Conservation (phyloP, 2,888 invertebrate genomes). For the Sarcophaga carnaria region DNA sequence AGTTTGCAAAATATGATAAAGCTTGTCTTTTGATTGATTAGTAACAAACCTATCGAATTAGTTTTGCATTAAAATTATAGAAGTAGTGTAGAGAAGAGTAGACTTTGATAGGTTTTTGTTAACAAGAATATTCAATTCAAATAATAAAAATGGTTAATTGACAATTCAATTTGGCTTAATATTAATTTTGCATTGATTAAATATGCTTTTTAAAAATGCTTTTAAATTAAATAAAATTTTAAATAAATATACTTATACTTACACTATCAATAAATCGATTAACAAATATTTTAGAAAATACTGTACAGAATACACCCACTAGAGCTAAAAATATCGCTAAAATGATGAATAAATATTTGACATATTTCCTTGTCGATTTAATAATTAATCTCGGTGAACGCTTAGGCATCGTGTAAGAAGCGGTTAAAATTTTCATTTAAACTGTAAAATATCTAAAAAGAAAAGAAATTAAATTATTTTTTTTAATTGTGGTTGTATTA, state of each 20-base stretch:
- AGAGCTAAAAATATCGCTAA: conserved; percentile 33
- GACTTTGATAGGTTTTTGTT: too few species aligned
- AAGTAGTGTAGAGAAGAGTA: too few species aligned
- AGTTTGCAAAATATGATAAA: too few species aligned
- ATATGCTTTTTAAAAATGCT: too few species aligned
- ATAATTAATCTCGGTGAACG: conserved; percentile 60
- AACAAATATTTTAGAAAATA: conserved; percentile 48
- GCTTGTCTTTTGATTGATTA: too few species aligned
- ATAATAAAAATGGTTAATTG: too few species aligned
- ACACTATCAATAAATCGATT: conserved; percentile 63
- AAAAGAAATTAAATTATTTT: neutral
- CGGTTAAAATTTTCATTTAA: neutral
- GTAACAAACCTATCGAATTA: too few species aligned
- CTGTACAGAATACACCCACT: conserved; percentile 45
- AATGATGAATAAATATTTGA: conserved; percentile 50
- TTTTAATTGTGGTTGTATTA: too few species aligned
- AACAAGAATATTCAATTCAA: too few species aligned
- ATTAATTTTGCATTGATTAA: too few species aligned
- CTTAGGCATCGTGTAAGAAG: conserved; percentile 43
- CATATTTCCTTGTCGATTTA: conserved; percentile 55
- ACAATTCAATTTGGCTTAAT: too few species aligned
- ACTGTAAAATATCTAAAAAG: neutral
- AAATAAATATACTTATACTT: conserved; percentile 30
- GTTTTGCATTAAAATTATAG: too few species aligned
- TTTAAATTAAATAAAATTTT: neutral